A percentile compares a stretch with the other conserved stretches of the same genome.
phyloP scores from a whole-genome alignment of 2,113 vertebrate genomes.

The Leptocoma aspasia region DNA sequence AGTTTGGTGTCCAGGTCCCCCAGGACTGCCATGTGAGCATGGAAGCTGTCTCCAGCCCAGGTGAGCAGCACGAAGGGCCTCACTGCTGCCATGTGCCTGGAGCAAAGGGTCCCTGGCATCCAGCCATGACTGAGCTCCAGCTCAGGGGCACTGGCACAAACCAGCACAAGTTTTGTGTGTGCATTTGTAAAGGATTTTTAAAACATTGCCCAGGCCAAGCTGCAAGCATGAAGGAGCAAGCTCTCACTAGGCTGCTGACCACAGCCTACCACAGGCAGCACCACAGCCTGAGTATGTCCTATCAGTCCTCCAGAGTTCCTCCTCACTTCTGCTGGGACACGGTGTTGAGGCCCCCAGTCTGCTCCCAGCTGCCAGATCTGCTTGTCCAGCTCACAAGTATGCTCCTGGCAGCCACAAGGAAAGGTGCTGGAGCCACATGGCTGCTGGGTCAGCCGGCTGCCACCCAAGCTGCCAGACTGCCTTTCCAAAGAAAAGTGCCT shows the following conservation, averaged over 20 bases:
- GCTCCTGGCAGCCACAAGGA: not conserved
- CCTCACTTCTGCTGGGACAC: not conserved
- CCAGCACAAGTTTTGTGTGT: not conserved
- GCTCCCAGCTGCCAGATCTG: not conserved
- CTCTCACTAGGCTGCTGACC: not conserved
- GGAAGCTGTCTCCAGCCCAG: not conserved
- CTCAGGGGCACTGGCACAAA: not conserved
- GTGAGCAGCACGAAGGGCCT: not conserved
- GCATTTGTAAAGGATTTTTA: not conserved
- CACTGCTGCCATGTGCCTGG: rapidly evolving
- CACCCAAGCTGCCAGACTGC: rapidly evolving
- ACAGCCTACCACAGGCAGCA: not conserved
- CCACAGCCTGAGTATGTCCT: not conserved
- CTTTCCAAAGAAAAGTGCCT: not conserved
- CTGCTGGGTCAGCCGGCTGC: not conserved
- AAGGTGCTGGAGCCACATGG: not conserved
- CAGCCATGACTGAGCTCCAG: rapidly evolving
- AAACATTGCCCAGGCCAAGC: not conserved
- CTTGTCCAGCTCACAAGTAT: rapidly evolving
- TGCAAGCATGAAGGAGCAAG: not conserved
- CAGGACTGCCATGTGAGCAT: not conserved
- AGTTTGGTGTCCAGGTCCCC: not conserved
- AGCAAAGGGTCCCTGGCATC: not conserved
- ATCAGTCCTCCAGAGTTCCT: not conserved
- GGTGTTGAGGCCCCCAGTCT: not conserved